Conservation (phyloP, 2,113 vertebrate genomes). For the Hemiprocne comata region DNA sequence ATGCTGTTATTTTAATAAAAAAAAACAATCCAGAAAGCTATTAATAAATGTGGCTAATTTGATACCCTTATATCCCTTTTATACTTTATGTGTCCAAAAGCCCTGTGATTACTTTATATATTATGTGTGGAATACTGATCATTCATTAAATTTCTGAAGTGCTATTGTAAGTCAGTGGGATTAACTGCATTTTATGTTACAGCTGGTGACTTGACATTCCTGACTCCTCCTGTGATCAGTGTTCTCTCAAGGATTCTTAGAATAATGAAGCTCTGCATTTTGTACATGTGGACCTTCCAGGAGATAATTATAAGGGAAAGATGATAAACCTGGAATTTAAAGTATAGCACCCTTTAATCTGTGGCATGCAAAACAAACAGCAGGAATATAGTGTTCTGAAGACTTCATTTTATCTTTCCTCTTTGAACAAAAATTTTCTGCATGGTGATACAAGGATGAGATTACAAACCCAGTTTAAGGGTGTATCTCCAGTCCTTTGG, state of each 20-base stretch:
- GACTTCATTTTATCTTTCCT: background rate
- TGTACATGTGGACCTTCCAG: background rate
- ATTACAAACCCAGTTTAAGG: background rate
- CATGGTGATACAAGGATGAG: background rate
- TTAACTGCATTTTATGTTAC: slow-evolving; percentile 64
- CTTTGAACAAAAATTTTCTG: background rate
- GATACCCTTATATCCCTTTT: slow-evolving; percentile 7
- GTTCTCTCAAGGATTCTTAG: slow-evolving; percentile 18
- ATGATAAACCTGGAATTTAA: slow-evolving; percentile 1
- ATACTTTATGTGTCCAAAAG: slow-evolving; percentile 1
- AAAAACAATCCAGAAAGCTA: background rate
- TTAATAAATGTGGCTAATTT: slow-evolving; percentile 48
- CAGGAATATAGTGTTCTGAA: background rate
- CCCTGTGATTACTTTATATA: slow-evolving; percentile 54
- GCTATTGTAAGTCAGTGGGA: slow-evolving; percentile 56
- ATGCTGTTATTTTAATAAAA: background rate
- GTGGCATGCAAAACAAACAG: slow-evolving; percentile 24
- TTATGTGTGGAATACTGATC: slow-evolving; percentile 33
- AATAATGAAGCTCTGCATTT: slow-evolving; percentile 23
- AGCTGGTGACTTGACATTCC: slow-evolving; percentile 42
- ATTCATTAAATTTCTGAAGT: slow-evolving; percentile 49
- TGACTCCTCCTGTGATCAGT: slow-evolving; percentile 35
- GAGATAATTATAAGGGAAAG: slow-evolving; percentile 15
- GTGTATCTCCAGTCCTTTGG: background rate
- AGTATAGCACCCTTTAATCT: background rate